Evolutionary conservation across 2,888 invertebrate species (phyloP), one percentile per base, ranked within the genome.

Genomic region (Gasteruption jaculator): DNA sequence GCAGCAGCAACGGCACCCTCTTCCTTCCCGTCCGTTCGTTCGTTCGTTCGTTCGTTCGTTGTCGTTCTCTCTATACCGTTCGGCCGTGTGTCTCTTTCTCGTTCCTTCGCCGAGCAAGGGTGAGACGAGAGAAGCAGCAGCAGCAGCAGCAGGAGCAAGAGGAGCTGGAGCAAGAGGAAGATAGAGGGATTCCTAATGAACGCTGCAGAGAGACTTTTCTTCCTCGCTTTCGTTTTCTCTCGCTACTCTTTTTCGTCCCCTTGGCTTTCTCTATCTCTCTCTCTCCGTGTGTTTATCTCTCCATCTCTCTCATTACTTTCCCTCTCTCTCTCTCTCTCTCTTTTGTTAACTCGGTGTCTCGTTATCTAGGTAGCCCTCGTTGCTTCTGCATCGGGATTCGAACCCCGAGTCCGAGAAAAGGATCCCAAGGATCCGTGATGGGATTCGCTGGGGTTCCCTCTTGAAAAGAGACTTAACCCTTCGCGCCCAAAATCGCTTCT

Each of bases 121-220:
- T 51, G 57, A 48, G 53, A n/a, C 46, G 50, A 42, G 42, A 39
- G 48, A 19, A 22, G 22, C 33, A 43, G 36, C 46, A 56, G 50
- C 49, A 51, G 49, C n/a, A n/a, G 57, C 49, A 55, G n/a, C 46
- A 50, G 43, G 42, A 39, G 48, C 20, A 22, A 25, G 36, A 43
- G 36, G 48, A 56, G 50, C 49, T 50, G 49, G 39, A 41, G 43
- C 48, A 40, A 12, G 50, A 52, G 49, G 49, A 48, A 55, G 54
- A 50, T 41, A 50, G 49, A 54, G 54, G 51, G 58, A 59, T 58
- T 58, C 58, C 56, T 63, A 63, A 63, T 62, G 63, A 63, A 63
- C 63, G 62, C 56, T 52, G 48, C 49, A 50, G 39, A 4, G 19
- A 15, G 15, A 19, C 22, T 38, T 15, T 38, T 31, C 31, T 16